A percentile compares a stretch with the other conserved stretches of the same genome.
Conservation (phyloP, 1,140 invertebrate genomes). For the Drosophila persimilis region DNA sequence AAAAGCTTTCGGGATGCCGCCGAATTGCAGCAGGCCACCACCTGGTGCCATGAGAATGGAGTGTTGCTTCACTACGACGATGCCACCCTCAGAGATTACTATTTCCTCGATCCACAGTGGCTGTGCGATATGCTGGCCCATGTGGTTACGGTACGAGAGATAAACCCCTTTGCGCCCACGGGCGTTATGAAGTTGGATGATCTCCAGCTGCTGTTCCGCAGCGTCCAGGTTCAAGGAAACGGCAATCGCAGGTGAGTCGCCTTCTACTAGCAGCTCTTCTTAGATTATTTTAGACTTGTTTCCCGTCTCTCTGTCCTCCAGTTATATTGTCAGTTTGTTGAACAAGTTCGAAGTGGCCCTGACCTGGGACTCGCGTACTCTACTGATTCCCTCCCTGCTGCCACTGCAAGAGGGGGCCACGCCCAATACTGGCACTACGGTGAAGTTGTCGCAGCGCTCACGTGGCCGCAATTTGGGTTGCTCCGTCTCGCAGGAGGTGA, state of each 20-base stretch:
- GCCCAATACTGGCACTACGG: conserved; percentile 83
- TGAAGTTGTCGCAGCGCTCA: conserved; percentile 88
- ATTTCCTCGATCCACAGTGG: conserved; percentile 97
- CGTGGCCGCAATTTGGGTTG: conserved; percentile 84
- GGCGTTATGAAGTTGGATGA: conserved; percentile 98
- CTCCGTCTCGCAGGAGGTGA: conserved; percentile 74
- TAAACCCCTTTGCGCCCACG: conserved; percentile 96
- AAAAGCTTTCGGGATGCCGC: conserved; percentile 88
- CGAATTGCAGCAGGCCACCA: conserved; percentile 96
- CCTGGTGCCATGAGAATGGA: conserved; percentile 98
- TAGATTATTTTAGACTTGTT: neutral
- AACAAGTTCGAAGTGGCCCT: conserved; percentile 99
- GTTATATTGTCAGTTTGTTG: conserved; percentile 93
- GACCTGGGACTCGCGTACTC: conserved; percentile 96
- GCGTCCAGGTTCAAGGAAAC: conserved; percentile 79
- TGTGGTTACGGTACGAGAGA: conserved; percentile 97
- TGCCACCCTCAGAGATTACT: conserved; percentile 95
- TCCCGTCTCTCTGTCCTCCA: conserved; percentile 4
- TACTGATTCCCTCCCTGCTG: conserved; percentile 96
- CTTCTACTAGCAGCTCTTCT: too few relatives aligned
- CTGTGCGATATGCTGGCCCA: conserved; percentile 98
- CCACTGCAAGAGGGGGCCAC: conserved; percentile 90
- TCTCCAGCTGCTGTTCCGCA: conserved; percentile 96
- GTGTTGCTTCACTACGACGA: conserved; percentile 99
- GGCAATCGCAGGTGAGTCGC: conserved; percentile 83